Conservation (phyloP, 2,888 invertebrate species). For the Microctonus aethiopoides region DNA sequence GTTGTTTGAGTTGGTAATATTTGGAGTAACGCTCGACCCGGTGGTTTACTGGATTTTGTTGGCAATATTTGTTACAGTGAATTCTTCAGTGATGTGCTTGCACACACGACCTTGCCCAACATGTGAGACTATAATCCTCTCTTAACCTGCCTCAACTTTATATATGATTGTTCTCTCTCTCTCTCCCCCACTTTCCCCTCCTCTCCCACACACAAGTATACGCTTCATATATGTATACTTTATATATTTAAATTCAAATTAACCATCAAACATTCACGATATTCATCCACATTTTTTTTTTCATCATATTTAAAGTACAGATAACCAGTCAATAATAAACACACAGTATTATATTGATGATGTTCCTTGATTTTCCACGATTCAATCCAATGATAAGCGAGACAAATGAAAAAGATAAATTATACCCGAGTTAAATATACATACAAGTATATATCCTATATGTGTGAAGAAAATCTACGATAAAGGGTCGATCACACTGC, state of each 20-base stretch:
- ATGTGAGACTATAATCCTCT: constrained; percentile 23
- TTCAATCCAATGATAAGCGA: constrained; percentile 1
- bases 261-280: no score
- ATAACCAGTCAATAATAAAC: background rate
- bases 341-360: background rate
- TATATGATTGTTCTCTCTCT: no score
- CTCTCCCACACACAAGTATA: no score
- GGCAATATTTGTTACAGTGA: constrained; percentile 57
- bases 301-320: no score
- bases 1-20: constrained; percentile 61
- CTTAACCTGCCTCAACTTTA: constrained; percentile 28
- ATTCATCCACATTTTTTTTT: no score
- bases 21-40: constrained; percentile 58
- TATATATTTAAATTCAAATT: no score
- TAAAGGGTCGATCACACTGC: constrained; percentile 40
- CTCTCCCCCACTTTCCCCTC: background rate
- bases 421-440: background rate
- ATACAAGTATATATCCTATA: background rate
- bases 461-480: constrained; percentile 31
- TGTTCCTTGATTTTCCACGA: constrained; percentile 27
- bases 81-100: constrained; percentile 39
- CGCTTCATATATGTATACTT: background rate
- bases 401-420: constrained; percentile 6
- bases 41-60: constrained; percentile 59
- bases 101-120: constrained; percentile 39